Conservation (phyloP, 35 echinoderm and acorn worm species). For the Strongylocentrotus purpuratus region DNA sequence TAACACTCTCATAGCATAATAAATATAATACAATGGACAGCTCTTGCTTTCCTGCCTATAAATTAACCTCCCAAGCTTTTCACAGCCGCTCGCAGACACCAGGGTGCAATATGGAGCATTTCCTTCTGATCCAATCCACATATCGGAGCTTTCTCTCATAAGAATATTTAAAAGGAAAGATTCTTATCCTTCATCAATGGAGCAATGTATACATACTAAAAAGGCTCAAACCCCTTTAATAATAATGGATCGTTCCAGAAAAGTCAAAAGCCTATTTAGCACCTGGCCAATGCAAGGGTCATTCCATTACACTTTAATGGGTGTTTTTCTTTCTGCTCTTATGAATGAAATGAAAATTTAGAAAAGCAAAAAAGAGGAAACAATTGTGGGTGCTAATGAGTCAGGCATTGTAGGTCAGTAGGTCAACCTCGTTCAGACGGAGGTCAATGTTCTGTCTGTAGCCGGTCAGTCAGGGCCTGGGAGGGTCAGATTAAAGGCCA, state of each 20-base stretch:
- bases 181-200: background rate
- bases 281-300: background rate
- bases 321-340: background rate
- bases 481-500: constrained; percentile 27
- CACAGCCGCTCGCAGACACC: background rate
- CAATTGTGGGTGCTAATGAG: constrained; percentile 41
- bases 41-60: background rate
- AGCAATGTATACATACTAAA: background rate
- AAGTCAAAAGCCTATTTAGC: background rate
- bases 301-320: background rate
- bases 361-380: constrained; percentile 33
- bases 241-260: background rate
- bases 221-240: background rate
- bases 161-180: background rate
- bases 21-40: background rate
- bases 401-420: constrained; percentile 28
- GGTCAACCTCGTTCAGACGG: background rate
- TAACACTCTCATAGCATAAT: too few relatives aligned
- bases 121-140: background rate
- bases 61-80: background rate
- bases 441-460: background rate
- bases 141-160: background rate
- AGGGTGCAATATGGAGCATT: background rate
- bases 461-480: background rate
- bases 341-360: constrained; percentile 13